These are phyloP conservation scores for Xenopus petersii DNA, from an alignment of 2,797 vertebrate species.

Conservation along the genomic window DNA sequence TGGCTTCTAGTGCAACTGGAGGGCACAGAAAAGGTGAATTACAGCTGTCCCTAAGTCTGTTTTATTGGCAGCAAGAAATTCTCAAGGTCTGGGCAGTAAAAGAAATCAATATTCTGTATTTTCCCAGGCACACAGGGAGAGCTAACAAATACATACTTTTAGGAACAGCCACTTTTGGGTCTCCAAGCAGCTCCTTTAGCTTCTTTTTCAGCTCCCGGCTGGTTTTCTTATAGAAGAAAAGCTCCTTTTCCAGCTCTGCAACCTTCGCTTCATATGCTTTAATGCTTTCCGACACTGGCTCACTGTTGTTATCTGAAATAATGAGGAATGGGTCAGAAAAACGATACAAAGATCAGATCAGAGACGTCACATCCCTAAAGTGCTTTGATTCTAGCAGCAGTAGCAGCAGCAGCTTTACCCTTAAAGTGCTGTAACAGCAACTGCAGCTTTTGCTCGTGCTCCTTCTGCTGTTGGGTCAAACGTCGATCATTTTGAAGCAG, in stretches of 20 bases:
- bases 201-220: conserved; percentile 84
- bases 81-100: no score
- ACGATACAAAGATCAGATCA: background rate
- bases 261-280: conserved; percentile 69
- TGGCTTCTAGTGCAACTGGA: no score
- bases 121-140: no score
- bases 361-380: no score
- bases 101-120: background rate
- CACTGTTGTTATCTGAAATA: conserved; percentile 63
- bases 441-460: conserved; percentile 80
- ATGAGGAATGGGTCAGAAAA: conserved; percentile 9
- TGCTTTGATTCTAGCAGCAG: no score
- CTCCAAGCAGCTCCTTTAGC: conserved; percentile 65
- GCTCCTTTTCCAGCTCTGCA: conserved; percentile 82
- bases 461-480: conserved; percentile 75
- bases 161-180: conserved; percentile 48
- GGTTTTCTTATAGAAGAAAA: conserved; percentile 88
- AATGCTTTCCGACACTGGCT: conserved; percentile 58
- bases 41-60: background rate
- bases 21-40: no score
- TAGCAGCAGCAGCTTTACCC: conserved; percentile 61
- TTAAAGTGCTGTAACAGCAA: conserved; percentile 72
- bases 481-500: conserved; percentile 75
- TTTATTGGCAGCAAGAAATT: background rate
- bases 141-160: conserved; percentile 45